These are phyloP conservation scores for Hemithea aestivaria DNA, from an alignment of 2,888 invertebrate genomes.

Conservation along the genomic window DNA sequence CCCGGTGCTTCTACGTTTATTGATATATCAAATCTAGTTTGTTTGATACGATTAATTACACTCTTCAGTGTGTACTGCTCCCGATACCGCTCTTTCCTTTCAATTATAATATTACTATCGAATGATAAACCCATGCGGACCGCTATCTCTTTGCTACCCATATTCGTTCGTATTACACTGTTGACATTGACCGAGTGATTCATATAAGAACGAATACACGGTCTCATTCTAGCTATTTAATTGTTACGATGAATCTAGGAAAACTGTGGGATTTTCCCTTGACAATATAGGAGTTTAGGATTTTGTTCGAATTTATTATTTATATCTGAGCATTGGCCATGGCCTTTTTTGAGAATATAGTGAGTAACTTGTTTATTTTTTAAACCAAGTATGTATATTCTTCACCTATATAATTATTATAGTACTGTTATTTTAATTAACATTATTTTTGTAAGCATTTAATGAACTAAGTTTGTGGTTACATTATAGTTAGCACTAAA, in stretches of 20 bases:
- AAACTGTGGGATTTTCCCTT: slow-evolving; percentile 36
- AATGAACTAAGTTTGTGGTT: too few relatives aligned
- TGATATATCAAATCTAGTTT: slow-evolving; percentile 11
- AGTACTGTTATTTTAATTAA: too few relatives aligned
- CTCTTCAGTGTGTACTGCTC: slow-evolving; percentile 13
- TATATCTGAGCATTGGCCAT: slow-evolving; percentile 7
- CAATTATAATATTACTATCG: slow-evolving; percentile 3
- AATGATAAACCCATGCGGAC: slow-evolving; percentile 12
- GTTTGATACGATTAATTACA: slow-evolving; percentile 15
- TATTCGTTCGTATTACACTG: slow-evolving; percentile 35
- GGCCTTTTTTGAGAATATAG: slow-evolving; percentile 13
- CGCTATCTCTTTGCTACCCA: slow-evolving; percentile 19
- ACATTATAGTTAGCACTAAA: too few relatives aligned
- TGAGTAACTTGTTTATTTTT: slow-evolving; percentile 7
- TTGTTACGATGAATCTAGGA: slow-evolving; percentile 36
- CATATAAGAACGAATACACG: slow-evolving; percentile 45
- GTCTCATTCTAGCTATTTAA: slow-evolving; percentile 31
- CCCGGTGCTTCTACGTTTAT: slow-evolving; percentile 22
- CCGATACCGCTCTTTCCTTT: slow-evolving; percentile 13
- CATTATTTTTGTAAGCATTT: too few relatives aligned
- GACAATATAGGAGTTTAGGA: slow-evolving; percentile 15
- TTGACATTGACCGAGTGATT: slow-evolving; percentile 67
- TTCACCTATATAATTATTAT: neutral
- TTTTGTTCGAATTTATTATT: slow-evolving; percentile 6
- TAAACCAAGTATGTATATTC: slow-evolving; percentile 1